Evolutionary conservation across 1,140 invertebrate species (phyloP), one percentile per base, ranked within the genome.

Genomic region (Tetranychus urticae): DNA sequence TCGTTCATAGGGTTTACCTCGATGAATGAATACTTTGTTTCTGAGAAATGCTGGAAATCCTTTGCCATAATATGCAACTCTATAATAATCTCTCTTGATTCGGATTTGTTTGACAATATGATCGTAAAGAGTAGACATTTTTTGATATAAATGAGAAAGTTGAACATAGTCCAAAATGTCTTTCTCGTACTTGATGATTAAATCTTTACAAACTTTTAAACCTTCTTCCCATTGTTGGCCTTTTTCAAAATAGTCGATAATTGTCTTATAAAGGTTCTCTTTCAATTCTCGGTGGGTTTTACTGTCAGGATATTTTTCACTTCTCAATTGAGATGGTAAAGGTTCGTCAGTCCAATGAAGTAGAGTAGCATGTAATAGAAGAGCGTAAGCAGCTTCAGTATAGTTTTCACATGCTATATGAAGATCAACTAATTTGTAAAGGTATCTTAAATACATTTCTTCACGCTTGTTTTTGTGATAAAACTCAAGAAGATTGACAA

Each of bases 191-290:
- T 93, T 75, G 10, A 81, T 75, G 1, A 86, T 84, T 56, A 97
- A 72, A 71, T 98, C 90, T 70, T 93, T 91, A 68, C 89, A 86
- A 35, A 94, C 70, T 0, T 88, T 88, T 57, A 96, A 82, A 1
- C 89, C 89, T 74, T 91, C 88, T 70, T 97, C 91, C 91, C 91
- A 96, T 66, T 86, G 86, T 80, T 90, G 94, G 67, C 92, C 93
- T 64, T 85, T 82, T 68, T 97, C 89, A 70, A 97, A 93, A 68
- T 93, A 88, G 64, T 85, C 80, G 60, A 96, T 82, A 50, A 97
- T 89, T 72, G 90, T 82, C 68, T 85, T 81, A 73, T 94, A 94
- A 0, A 97, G 76, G n/a, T 80, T 76, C 71, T 97, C 89, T 70
- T 97, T 97, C 14, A 91, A 78, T 70, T 91, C 83, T 78, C 88